Percentiles rank a stretch among this genome's conserved stretches.
phyloP scores from a whole-genome alignment of 2,113 vertebrate genomes.

The Entomyzon cyanotis region DNA sequence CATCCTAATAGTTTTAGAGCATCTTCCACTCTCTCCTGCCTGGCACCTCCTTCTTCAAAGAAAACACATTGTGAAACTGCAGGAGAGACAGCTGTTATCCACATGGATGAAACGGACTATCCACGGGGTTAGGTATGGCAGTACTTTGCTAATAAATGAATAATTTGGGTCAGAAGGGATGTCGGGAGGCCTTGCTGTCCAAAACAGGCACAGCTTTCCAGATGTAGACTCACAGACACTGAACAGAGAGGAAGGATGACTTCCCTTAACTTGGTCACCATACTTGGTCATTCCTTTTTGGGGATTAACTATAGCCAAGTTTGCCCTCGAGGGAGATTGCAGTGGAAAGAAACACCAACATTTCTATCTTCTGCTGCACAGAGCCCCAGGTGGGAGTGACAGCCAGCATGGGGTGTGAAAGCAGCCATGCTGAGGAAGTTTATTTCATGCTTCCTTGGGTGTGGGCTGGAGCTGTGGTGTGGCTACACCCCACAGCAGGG shows the following conservation, averaged over 20 bases:
- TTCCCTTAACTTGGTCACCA: background rate
- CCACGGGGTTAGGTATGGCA: background rate
- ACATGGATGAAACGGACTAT: background rate
- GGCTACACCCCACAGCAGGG: background rate
- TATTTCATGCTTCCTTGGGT: background rate
- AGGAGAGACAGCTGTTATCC: accelerated
- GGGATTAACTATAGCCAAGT: background rate
- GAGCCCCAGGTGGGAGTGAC: background rate
- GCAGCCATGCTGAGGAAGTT: background rate
- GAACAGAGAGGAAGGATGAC: background rate
- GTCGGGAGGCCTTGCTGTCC: background rate
- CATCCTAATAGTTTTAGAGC: background rate
- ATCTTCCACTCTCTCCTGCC: background rate
- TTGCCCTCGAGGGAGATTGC: background rate
- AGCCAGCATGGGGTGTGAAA: background rate
- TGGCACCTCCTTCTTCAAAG: background rate
- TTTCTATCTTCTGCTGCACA: background rate
- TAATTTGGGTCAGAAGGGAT: background rate
- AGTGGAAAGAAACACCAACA: background rate
- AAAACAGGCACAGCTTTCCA: background rate
- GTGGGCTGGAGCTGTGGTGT: background rate
- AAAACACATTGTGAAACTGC: background rate
- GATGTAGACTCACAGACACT: background rate
- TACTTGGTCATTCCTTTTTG: background rate
- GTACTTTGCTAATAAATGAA: background rate